phyloP scores from a whole-genome alignment of 2,888 invertebrate species.

The Incurvaria masculella region DNA sequence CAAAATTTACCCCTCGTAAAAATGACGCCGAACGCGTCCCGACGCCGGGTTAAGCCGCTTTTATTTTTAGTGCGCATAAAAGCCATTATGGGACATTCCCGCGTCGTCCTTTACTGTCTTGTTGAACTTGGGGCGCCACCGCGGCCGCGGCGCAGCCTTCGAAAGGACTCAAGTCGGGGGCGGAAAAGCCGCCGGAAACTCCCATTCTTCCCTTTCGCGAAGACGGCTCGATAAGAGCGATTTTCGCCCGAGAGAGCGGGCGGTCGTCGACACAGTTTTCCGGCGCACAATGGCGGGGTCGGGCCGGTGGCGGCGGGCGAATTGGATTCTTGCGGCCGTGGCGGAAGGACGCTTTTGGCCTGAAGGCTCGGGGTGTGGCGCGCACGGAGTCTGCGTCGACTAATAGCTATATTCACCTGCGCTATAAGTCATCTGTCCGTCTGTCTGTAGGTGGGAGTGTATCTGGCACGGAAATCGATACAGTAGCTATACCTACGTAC shows the following conservation, averaged over 20 bases:
- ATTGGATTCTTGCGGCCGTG: constrained; percentile 17
- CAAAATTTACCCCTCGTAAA: constrained; percentile 14
- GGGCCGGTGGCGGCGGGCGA: constrained; percentile 13
- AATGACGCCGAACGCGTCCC: background rate
- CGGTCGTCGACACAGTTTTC: background rate
- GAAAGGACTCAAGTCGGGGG: constrained; percentile 41
- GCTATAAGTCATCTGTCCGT: background rate
- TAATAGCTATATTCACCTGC: constrained; percentile 7
- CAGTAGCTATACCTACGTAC: background rate
- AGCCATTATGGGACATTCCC: constrained; percentile 30
- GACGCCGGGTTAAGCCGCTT: constrained; percentile 15
- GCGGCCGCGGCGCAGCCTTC: constrained; percentile 32
- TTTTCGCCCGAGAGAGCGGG: background rate
- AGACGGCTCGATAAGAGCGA: constrained; percentile 26
- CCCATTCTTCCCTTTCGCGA: constrained; percentile 18
- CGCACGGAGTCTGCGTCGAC: constrained; percentile 11
- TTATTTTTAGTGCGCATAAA: constrained; percentile 27
- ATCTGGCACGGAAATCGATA: background rate
- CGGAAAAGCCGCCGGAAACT: constrained; percentile 1
- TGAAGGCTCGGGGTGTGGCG: constrained; percentile 26
- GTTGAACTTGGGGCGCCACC: constrained; percentile 34
- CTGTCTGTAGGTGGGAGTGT: background rate
- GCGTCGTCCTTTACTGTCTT: constrained; percentile 41
- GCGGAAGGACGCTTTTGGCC: constrained; percentile 30
- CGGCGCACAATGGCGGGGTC: constrained; percentile 23